Base-by-base conservation (phyloP, 2,888 invertebrate genomes). In the Diachrysia chrysitis region DNA sequence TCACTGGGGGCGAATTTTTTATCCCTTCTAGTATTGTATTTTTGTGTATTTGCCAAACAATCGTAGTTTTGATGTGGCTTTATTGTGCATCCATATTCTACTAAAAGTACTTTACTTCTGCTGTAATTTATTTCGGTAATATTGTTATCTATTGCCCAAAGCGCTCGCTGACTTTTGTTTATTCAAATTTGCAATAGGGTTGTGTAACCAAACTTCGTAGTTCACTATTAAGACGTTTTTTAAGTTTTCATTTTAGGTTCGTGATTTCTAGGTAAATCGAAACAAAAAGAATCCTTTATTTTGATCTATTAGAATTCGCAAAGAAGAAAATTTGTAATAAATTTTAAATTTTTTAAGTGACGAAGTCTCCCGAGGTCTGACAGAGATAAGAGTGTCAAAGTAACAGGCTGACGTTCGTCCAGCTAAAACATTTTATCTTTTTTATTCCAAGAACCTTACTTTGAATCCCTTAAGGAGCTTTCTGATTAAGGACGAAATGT, bases 351-450 rank as follows among this genome's bases (percentile, higher is more conserved):
- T 25, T 42, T 32, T 63, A 61, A 81, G 67, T 70, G 72, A 79
- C 60, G 61, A 72, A 55, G 63, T 63, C 76, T 70, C 72, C 35
- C 7, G 64, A 66, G 67, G 37, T 55, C 59, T 67, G 71, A 67
- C 76, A 55, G 57, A 66, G 79, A 79, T 75, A 81, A 79, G 62
- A 60, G 61, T 66, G 67, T 72, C 79, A 75, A 76, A 63, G 59
- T 56, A 55, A 67, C 75, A 51, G 58, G 42, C 55, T 58, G 79
- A 75, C 63, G 35, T 54, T 69, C 32, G 60, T 63, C 35, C 58
- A 66, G 66, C 55, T 63, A 61, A 66, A 81, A 72, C 58, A 75
- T 81, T 79, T 81, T 78, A 74, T 73, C 76, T 79, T 70, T 57
- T 63, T 72, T 71, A 77, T 79, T 61, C 54, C 29, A 55, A 59